These are phyloP conservation scores for Dryadula phaetusa DNA, from an alignment of 2,888 invertebrate genomes.

Conservation along the genomic window DNA sequence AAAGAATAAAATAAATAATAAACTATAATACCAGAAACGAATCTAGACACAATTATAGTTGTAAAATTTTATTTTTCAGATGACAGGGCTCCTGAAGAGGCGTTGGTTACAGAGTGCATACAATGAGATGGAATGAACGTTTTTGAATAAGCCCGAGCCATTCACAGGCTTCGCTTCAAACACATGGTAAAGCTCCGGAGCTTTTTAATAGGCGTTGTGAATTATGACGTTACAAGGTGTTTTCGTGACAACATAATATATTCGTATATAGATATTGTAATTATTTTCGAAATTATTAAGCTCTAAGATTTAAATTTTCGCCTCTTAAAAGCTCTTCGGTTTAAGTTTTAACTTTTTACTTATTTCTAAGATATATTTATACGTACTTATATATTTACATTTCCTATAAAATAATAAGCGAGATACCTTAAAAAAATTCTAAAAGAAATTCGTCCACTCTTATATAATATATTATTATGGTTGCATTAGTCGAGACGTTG, in stretches of 20 bases:
- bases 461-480: slow-evolving; percentile 37
- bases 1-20: background rate
- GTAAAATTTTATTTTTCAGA: slow-evolving; percentile 62
- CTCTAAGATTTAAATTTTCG: slow-evolving; percentile 15
- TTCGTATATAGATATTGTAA: slow-evolving; percentile 38
- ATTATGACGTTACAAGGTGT: slow-evolving; percentile 59
- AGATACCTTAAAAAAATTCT: slow-evolving; percentile 42
- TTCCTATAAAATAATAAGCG: slow-evolving; percentile 31
- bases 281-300: slow-evolving; percentile 12
- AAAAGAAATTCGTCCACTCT: slow-evolving; percentile 44
- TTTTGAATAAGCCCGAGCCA: slow-evolving; percentile 63
- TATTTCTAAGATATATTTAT: slow-evolving; percentile 23
- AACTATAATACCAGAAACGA: no score
- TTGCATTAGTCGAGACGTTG: slow-evolving; percentile 27
- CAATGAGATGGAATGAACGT: slow-evolving; percentile 66
- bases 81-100: slow-evolving; percentile 80
- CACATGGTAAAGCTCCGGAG: slow-evolving; percentile 48
- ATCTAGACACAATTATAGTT: background rate
- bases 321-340: slow-evolving; percentile 20
- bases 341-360: slow-evolving; percentile 25
- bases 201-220: slow-evolving; percentile 76
- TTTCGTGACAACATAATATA: slow-evolving; percentile 64
- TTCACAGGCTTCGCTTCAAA: slow-evolving; percentile 49
- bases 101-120: slow-evolving; percentile 73
- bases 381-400: slow-evolving; percentile 24